Evolutionary conservation across 2,888 invertebrate species (phyloP), one percentile per base, ranked within the genome.

Genomic region (Coenonympha arcania): DNA sequence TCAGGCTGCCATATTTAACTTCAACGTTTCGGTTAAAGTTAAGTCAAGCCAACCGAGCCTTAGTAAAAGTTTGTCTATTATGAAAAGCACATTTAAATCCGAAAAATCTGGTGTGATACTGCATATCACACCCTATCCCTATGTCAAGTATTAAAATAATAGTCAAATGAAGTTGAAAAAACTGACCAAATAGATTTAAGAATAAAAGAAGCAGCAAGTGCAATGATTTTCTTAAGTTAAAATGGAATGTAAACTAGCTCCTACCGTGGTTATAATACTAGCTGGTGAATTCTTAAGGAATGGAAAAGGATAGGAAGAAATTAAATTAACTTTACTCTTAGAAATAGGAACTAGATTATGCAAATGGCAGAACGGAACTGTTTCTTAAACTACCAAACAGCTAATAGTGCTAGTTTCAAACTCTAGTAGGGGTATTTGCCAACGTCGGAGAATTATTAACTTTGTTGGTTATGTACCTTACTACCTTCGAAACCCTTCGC

Each of bases 401-500:
- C 15, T 43, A 43, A 43, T 43, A 33, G 31, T 13, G 31, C 33
- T 16, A 34, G 44, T 44, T 44, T 44, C 24, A 33, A 36, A 44
- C 44, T 34, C 34, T n/a, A n/a, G n/a, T n/a, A 26, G 33, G 34
- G 34, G 1, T 44, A 44, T 44, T 44, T 44, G 44, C 44, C 41
- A 28, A 44, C 34, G 44, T 44, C 15, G 24, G 24, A 16, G 41
- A 41, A 30, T 41, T 41, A 41, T 41, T 39, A 39, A 39, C 22
- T 39, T 39, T 39, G 39, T 39, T 39, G 15, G 22, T 22, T 37
- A 37, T 37, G 26, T 30, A 15, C n/a, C n/a, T n/a, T n/a, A n/a
- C n/a, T 39, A 39, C 39, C 39, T 39, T 15, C 24, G 39, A 39
- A 22, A 41, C 41, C 41, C 41, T 41, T 30, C n/a, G 28, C 39